Percentiles rank a stretch among this genome's conserved stretches.
phyloP scores from a whole-genome alignment of 2,113 vertebrate species.

The Tautogolabrus adspersus region DNA sequence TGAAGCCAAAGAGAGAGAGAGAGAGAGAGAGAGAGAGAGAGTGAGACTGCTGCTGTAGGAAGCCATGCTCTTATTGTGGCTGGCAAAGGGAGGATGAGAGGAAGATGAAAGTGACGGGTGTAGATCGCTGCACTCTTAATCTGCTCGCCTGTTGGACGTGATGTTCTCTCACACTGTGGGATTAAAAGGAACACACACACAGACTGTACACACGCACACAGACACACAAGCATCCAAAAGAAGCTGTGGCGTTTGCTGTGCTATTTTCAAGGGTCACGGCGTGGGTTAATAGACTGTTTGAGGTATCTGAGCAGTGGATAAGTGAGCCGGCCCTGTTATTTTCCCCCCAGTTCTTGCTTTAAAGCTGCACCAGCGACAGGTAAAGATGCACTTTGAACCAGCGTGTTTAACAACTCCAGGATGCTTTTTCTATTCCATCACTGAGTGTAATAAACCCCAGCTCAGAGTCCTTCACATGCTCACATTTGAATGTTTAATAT shows the following conservation, averaged over 20 bases:
- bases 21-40: not conserved
- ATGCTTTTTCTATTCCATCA: constrained; percentile 23
- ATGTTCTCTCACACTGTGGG: constrained; percentile 74
- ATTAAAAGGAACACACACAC: constrained; percentile 57
- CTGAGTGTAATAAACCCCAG: not conserved
- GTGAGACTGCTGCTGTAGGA: constrained; percentile 40
- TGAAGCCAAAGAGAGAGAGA: constrained; percentile 8
- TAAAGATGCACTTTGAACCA: constrained; percentile 34
- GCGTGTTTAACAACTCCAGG: constrained; percentile 11
- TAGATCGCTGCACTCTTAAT: constrained; percentile 76
- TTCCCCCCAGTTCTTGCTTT: constrained; percentile 27
- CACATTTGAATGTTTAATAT: not conserved
- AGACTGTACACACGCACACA: constrained; percentile 9
- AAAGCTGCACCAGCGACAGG: constrained; percentile 45
- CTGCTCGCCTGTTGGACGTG: constrained; percentile 71
- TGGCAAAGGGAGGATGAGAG: constrained; percentile 33
- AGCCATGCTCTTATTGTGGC: constrained; percentile 46
- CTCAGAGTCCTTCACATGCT: not conserved
- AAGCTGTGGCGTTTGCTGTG: constrained; percentile 33
- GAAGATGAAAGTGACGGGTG: constrained; percentile 61
- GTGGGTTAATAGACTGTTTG: constrained; percentile 75
- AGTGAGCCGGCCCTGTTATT: constrained; percentile 63
- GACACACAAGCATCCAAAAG: constrained; percentile 31
- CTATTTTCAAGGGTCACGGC: constrained; percentile 69
- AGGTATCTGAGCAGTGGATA: constrained; percentile 61